A percentile compares a stretch with the other conserved stretches of the same genome.
Conservation (phyloP, 2,797 vertebrate genomes). For the Gymnothorax reevesii region DNA sequence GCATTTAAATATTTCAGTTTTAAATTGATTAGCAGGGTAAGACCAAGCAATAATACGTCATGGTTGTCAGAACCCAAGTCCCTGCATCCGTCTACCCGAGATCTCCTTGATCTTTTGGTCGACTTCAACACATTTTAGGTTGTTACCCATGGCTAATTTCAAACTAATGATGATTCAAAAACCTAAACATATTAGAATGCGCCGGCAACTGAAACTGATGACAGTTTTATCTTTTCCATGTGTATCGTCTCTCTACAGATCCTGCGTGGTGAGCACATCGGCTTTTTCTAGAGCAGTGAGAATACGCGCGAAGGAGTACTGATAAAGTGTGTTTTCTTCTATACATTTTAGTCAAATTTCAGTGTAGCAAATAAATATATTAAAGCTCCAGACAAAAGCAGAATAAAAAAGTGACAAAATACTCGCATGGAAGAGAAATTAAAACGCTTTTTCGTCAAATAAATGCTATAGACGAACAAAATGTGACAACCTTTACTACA, state of each 20-base stretch:
- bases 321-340: slow-evolving; percentile 34
- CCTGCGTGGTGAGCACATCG: slow-evolving; percentile 16
- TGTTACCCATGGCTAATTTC: not conserved
- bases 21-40: not conserved
- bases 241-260: not conserved
- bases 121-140: slow-evolving; percentile 23
- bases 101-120: slow-evolving; percentile 20
- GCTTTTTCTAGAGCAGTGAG: slow-evolving; percentile 40
- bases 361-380: slow-evolving; percentile 57
- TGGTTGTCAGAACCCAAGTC: not conserved
- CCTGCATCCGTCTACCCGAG: not conserved
- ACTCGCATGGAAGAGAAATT: slow-evolving; percentile 54
- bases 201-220: not conserved
- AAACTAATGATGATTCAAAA: not conserved
- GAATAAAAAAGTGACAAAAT: slow-evolving; percentile 52
- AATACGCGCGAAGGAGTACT: slow-evolving; percentile 50
- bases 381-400: slow-evolving; percentile 51
- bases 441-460: slow-evolving; percentile 58
- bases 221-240: not conserved
- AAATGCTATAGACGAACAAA: slow-evolving; percentile 62
- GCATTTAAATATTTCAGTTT: not conserved
- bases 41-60: slow-evolving; percentile 6
- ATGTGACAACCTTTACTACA: slow-evolving; percentile 61
- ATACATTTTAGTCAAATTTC: slow-evolving; percentile 37
- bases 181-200: not conserved